Conservation (phyloP, 2,888 invertebrate species). For the Himalopsyche anomala region DNA sequence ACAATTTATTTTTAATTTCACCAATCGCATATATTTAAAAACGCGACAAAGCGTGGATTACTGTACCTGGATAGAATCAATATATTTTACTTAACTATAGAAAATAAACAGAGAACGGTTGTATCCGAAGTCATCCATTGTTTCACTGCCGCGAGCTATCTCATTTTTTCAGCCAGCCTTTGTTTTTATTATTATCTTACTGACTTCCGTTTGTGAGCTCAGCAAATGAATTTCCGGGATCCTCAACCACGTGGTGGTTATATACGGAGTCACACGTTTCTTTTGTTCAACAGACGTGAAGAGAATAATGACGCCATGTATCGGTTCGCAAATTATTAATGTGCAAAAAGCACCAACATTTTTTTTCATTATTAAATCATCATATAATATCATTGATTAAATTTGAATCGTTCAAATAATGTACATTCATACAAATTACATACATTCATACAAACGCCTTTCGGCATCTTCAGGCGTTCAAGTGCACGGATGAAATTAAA, state of each 20-base stretch:
- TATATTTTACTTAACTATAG: background rate
- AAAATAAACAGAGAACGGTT: background rate
- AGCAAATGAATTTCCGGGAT: slow-evolving; percentile 42
- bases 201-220: slow-evolving; percentile 38
- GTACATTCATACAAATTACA: too few relatives aligned
- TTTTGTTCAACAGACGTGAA: slow-evolving; percentile 35
- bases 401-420: too few relatives aligned
- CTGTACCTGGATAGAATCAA: background rate
- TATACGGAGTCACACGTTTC: slow-evolving; percentile 12
- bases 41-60: too few relatives aligned
- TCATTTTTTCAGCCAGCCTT: slow-evolving; percentile 31
- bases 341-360: too few relatives aligned
- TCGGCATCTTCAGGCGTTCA: too few relatives aligned
- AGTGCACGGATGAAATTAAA: too few relatives aligned
- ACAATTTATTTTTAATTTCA: too few relatives aligned
- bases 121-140: slow-evolving; percentile 5
- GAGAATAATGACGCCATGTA: background rate
- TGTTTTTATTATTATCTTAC: slow-evolving; percentile 43
- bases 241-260: background rate
- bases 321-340: slow-evolving; percentile 4
- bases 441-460: too few relatives aligned
- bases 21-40: too few relatives aligned
- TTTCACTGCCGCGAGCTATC: slow-evolving; percentile 19
- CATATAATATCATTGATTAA: too few relatives aligned
- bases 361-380: too few relatives aligned